Evolutionary conservation across 2,888 invertebrate species (phyloP), one percentile per base, ranked within the genome.

Genomic region (Andrena bicolor): DNA sequence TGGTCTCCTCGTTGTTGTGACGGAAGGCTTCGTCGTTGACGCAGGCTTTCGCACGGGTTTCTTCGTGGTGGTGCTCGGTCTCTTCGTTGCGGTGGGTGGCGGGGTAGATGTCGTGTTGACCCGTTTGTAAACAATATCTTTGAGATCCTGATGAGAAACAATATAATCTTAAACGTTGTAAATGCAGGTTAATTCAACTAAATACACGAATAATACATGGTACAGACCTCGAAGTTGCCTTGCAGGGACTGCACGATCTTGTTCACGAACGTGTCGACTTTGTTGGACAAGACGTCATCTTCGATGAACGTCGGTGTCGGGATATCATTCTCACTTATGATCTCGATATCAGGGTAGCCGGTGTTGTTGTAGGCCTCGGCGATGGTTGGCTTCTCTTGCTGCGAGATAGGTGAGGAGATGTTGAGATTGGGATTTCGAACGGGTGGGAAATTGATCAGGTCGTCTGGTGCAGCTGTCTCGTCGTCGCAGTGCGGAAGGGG

Each of bases 391-490:
- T 93, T 94, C 35, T 94, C 94, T 41, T 94, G 93, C 66, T 94
- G 94, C 8, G 95, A 93, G 30, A 95, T 94, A 0, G 95, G 95
- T 0, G 95, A 95, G 0, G 97, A 96, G 88, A 96, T 96, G 83
- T 97, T 97, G 0, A 97, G 94, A 94, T 97, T 96, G 0, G 98
- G 98, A 92, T 98, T 97, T 64, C 98, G 95, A 0, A 97, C 98
- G 0, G 98, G 98, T 20, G 98, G 98, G 94, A 98, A 98, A 89
- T 97, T 97, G 49, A 96, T 96, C 28, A 96, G 94, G 82, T 97
- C 96, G 89, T 97, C 96, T 0, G 96, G 95, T 0, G 92, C 92
- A 28, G 96, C 96, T 0, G 97, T 96, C 83, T 96, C 96, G 7
- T 95, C 94, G 87, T 96, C 96, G 56, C 93, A 91, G 8, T 92